A percentile compares a stretch with the other conserved stretches of the same genome.
These are phyloP conservation scores for Nowickia ferox DNA, from an alignment of 2,888 invertebrate genomes.

Conservation along the genomic window DNA sequence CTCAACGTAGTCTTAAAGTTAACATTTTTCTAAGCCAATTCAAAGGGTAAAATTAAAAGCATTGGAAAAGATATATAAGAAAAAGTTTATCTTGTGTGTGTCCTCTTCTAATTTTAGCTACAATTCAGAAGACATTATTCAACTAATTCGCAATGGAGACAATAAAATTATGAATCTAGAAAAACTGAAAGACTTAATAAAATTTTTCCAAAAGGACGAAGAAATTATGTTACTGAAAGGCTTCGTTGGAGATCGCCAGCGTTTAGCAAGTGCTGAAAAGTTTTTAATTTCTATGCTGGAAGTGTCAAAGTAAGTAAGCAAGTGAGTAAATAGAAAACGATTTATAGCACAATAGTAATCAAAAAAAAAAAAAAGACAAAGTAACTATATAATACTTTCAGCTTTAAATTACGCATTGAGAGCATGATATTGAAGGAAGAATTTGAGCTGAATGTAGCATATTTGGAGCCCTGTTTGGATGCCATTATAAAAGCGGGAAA, in stretches of 20 bases:
- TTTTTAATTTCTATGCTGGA: constrained; percentile 94
- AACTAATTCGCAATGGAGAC: constrained; percentile 91
- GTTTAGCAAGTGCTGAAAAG: constrained; percentile 96
- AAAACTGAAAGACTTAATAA: constrained; percentile 93
- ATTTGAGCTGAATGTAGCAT: constrained; percentile 94
- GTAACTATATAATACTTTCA: constrained; percentile 80
- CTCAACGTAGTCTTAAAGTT: constrained; percentile 97
- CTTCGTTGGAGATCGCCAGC: constrained; percentile 92
- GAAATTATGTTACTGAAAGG: constrained; percentile 95
- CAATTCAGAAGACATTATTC: constrained; percentile 95
- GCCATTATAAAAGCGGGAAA: constrained; percentile 95
- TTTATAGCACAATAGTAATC: not conserved
- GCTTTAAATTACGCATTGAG: constrained; percentile 96
- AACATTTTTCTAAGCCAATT: constrained; percentile 99
- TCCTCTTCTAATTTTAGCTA: constrained; percentile 11
- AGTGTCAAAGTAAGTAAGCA: constrained; percentile 90
- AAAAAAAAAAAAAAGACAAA: not conserved
- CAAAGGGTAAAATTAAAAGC: constrained; percentile 86
- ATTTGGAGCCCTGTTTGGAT: constrained; percentile 95
- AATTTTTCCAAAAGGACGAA: constrained; percentile 96
- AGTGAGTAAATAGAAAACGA: not conserved
- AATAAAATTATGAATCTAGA: constrained; percentile 95
- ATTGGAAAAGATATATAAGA: not conserved
- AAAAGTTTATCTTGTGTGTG: not conserved
- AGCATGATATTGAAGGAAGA: constrained; percentile 97